Conservation (phyloP, 1,140 invertebrate species). For the Spodoptera frugiperda region DNA sequence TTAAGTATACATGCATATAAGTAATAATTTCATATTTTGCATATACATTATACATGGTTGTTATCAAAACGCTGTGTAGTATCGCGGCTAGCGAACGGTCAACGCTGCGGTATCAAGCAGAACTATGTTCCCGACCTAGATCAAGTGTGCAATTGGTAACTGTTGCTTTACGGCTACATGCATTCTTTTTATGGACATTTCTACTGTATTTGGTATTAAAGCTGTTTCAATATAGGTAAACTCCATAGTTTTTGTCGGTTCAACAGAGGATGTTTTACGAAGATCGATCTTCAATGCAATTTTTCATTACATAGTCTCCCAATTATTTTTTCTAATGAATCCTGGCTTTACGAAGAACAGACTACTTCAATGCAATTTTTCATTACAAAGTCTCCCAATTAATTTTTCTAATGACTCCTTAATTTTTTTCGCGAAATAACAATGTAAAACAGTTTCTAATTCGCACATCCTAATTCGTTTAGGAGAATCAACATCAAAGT, state of each 20-base stretch:
- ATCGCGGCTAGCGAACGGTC: slow-evolving; percentile 23
- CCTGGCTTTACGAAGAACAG: neutral
- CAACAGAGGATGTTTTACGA: no score
- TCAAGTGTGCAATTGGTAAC: slow-evolving; percentile 18
- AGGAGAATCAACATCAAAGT: slow-evolving; percentile 1
- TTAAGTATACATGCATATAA: neutral
- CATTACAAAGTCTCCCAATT: no score
- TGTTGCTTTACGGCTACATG: neutral
- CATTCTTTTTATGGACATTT: neutral
- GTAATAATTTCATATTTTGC: no score
- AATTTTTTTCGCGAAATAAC: no score
- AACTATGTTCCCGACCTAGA: slow-evolving; percentile 26
- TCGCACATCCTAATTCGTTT: slow-evolving; percentile 17
- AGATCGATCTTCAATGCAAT: neutral
- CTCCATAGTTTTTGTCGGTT: neutral
- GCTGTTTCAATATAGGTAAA: no score
- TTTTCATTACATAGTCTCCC: no score
- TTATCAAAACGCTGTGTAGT: slow-evolving; percentile 10
- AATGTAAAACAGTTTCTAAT: neutral
- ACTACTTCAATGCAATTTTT: no score
- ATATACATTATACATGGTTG: neutral
- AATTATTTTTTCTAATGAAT: no score
- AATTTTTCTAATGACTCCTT: no score
- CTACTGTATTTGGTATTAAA: neutral
- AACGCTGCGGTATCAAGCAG: slow-evolving; percentile 33